These are phyloP conservation scores for Cepaea hortensis DNA, from an alignment of 2,888 invertebrate species.

Conservation along the genomic window DNA sequence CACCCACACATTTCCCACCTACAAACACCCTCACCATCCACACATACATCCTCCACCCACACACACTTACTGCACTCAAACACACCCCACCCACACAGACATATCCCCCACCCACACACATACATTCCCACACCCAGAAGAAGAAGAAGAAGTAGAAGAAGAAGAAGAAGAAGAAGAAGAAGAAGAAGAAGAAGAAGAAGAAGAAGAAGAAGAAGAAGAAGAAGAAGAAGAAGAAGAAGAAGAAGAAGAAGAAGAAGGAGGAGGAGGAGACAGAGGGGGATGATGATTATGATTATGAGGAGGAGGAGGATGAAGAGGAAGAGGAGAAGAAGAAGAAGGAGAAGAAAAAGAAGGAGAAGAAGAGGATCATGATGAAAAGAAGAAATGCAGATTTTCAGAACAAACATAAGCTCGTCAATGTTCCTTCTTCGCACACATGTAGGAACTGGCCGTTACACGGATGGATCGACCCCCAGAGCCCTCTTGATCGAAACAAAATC, in stretches of 20 bases:
- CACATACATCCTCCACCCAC: no score
- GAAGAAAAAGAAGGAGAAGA: background rate
- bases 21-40: no score
- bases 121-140: background rate
- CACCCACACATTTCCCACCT: no score
- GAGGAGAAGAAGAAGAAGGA: background rate
- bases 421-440: no score
- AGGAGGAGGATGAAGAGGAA: conserved; percentile 1
- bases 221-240: background rate
- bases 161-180: background rate
- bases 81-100: no score
- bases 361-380: background rate
- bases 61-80: no score
- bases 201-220: background rate
- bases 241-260: background rate
- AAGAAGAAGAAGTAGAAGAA: conserved; percentile 17
- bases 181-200: background rate
- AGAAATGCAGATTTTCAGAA: background rate
- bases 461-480: no score
- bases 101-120: no score
- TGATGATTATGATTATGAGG: conserved; percentile 16
- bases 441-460: no score
- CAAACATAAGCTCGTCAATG: no score
- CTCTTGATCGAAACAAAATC: no score
- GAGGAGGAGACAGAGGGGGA: background rate